These are phyloP conservation scores for Leuciscus waleckii DNA, from an alignment of 2,797 vertebrate species.

Conservation along the genomic window DNA sequence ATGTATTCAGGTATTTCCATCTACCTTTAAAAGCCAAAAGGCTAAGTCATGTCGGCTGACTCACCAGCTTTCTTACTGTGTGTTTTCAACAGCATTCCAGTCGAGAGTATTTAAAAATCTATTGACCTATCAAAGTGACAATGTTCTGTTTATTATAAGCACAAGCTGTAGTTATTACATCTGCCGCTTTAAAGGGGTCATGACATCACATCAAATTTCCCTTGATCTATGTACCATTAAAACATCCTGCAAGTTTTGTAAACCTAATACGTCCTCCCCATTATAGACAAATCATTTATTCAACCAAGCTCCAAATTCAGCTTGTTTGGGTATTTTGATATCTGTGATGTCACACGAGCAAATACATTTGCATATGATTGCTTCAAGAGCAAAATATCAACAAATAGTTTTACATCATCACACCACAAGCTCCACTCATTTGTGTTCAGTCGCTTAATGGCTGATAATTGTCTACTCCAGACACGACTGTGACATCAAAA, in stretches of 20 bases:
- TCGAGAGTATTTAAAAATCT: not conserved
- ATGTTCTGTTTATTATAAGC: not conserved
- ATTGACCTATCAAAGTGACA: slow-evolving; percentile 3
- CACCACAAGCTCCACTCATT: not conserved
- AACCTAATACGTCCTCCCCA: not conserved
- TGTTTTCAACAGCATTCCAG: not conserved
- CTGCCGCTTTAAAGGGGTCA: not conserved
- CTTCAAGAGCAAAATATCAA: not conserved
- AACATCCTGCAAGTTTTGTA: no score
- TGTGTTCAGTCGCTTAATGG: not conserved
- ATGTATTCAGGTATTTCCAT: not conserved
- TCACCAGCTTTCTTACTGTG: not conserved
- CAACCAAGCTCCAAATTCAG: not conserved
- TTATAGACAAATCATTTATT: not conserved
- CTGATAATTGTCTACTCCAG: not conserved
- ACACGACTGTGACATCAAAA: not conserved
- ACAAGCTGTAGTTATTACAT: not conserved
- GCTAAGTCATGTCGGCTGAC: not conserved
- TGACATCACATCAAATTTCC: not conserved
- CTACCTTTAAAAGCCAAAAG: not conserved
- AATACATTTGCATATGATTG: not conserved
- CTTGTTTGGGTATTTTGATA: not conserved
- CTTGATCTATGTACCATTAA: no score
- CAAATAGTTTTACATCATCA: not conserved
- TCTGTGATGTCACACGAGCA: not conserved